Conservation (phyloP, 2,888 invertebrate genomes). For the Campoplex nolae region DNA sequence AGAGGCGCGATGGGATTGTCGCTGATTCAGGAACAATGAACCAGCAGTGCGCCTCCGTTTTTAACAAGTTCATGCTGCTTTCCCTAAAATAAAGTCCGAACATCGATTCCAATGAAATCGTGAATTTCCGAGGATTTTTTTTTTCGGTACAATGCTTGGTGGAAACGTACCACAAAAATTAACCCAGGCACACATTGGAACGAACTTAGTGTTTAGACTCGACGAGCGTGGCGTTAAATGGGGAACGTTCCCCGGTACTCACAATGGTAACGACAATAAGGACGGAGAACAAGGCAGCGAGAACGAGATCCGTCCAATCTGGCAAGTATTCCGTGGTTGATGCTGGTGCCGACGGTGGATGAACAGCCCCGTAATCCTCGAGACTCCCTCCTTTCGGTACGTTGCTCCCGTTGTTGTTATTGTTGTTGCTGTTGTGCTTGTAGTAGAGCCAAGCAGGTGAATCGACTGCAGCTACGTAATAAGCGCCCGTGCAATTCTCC, state of each 20-base stretch:
- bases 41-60: neutral
- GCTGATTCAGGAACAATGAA: neutral
- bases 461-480: conserved; percentile 54
- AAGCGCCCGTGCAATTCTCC: conserved; percentile 55
- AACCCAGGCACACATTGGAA: neutral
- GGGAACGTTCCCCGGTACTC: conserved; percentile 69
- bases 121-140: neutral
- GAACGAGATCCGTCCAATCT: conserved; percentile 80
- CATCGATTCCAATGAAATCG: neutral
- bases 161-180: neutral
- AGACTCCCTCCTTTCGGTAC: conserved; percentile 42
- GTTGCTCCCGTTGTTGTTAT: conserved; percentile 54
- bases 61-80: neutral
- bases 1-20: neutral
- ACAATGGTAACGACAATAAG: conserved; percentile 84
- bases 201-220: neutral
- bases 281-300: conserved; percentile 81
- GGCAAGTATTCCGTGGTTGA: conserved; percentile 73
- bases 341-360: conserved; percentile 39
- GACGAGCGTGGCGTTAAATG: neutral
- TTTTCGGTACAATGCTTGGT: neutral
- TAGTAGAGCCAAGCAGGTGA: conserved; percentile 58
- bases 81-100: neutral
- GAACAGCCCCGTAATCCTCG: conserved; percentile 49
- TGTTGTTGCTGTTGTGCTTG: conserved; percentile 57